Base-by-base conservation (phyloP, 2,797 vertebrate species). In the Ammospiza maritima region DNA sequence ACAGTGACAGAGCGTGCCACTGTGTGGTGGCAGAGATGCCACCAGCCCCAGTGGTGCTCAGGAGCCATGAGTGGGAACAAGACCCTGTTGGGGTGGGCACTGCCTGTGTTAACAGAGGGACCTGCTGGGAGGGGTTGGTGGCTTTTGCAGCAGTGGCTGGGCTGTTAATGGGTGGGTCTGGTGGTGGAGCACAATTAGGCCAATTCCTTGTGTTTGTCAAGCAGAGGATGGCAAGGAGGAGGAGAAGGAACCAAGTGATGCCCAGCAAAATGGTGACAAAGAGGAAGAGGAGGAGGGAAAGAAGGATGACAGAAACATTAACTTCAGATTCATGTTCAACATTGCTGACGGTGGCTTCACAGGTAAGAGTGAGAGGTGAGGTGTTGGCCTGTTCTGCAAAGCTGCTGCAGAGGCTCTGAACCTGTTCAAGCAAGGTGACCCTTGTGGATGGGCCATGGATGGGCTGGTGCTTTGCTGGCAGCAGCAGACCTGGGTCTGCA, bases 271-370 rank as follows among this genome's bases (percentile, higher is more conserved):
- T 0, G 99, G 99, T 51, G 99, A 99, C 96, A 99, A 98, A 96
- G 99, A 99, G 9, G 99, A 99, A 32, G 97, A 98, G 5, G 99
- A 99, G 5, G 99, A 98, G 9, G 97, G 98, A 67, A 99, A 97
- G 97, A 99, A 99, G 89, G 99, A 99, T 13, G 99, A 98, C 69
- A 99, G 97, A 70, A 98, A 96, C 8, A 89, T 98, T 81, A 99
- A 98, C 95, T 97, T 98, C 93, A 98, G 98, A 83, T 99, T 99
- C 97, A 99, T 99, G 99, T 99, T 99, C 98, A 99, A 99, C 96
- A 99, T 99, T 1, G 99, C 99, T 0, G 99, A 99, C 0, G 99
- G 99, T 16, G 99, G 99, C 81, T 99, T 99, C 85, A 99, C 99
- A 97, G 99, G 99, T 99, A 69, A 85, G 6, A 27, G 81, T 16